Evolutionary conservation across 37 sponge, comb jelly and placozoan genomes (phyloP).

Genomic region (Agelas oroides): DNA sequence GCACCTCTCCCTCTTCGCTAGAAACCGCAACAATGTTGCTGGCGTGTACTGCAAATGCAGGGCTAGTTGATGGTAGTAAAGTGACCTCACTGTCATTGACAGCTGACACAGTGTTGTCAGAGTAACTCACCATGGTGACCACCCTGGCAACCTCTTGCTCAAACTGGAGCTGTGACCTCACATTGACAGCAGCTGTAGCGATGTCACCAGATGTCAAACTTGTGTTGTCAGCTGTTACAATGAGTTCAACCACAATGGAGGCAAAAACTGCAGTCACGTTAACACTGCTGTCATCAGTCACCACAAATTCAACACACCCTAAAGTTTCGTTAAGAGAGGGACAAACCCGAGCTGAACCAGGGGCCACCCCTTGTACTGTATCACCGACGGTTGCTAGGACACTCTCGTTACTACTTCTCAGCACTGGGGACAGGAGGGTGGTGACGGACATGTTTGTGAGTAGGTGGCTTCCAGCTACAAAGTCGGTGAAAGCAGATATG

Average conservation of each 20-base stretch:
- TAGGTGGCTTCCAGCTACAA: constrained; percentile 24
- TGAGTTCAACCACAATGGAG: constrained; percentile 9
- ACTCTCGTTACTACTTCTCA: not conserved
- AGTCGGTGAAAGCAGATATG: constrained; percentile 35
- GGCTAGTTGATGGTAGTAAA: constrained; percentile 1
- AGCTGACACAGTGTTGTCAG: constrained; percentile 28
- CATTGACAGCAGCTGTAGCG: not conserved
- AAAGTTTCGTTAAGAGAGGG: not conserved
- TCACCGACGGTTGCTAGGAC: constrained; percentile 2
- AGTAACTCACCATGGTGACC: constrained; percentile 23
- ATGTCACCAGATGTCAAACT: not conserved
- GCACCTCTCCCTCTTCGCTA: constrained; percentile 12
- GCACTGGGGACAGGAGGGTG: not conserved
- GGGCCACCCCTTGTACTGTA: constrained; percentile 1
- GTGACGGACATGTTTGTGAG: constrained; percentile 49
- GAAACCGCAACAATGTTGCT: constrained; percentile 9
- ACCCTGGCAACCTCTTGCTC: constrained; percentile 47
- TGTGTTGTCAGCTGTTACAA: not conserved
- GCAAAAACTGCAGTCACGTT: not conserved
- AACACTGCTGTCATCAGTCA: constrained; percentile 4
- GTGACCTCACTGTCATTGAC: constrained; percentile 11
- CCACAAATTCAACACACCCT: constrained; percentile 27
- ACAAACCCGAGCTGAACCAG: constrained; percentile 32
- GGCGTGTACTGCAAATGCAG: not conserved
- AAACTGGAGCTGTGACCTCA: constrained; percentile 36